These are phyloP conservation scores for Chironomus striatipennis DNA, from an alignment of 1,140 invertebrate genomes.

Conservation along the genomic window DNA sequence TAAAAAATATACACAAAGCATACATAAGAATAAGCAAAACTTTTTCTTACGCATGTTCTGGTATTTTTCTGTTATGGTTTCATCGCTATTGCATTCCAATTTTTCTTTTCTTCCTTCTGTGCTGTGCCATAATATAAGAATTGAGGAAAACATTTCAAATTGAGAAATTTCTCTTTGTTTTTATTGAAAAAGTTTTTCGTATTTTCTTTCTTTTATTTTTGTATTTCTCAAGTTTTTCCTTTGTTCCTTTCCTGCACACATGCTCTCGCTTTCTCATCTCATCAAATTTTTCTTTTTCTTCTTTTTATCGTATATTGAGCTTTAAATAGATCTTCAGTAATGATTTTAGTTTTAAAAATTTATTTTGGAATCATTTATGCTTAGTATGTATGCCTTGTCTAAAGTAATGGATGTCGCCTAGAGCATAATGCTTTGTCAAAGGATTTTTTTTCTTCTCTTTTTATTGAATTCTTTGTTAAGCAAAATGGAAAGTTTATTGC, in stretches of 20 bases:
- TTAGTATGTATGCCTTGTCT: no score
- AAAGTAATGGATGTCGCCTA: no score
- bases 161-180: conserved; percentile 8
- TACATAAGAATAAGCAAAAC: not conserved
- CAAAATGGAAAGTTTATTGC: no score
- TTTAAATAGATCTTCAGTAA: no score
- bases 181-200: conserved; percentile 9
- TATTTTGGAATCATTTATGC: no score
- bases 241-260: not conserved
- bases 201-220: not conserved
- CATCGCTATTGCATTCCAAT: not conserved
- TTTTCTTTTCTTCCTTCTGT: not conserved
- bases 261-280: not conserved
- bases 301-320: not conserved
- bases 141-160: not conserved
- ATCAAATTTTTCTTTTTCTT: not conserved
- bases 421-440: no score
- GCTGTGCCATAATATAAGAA: not conserved
- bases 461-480: no score
- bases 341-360: no score
- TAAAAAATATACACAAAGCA: not conserved
- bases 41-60: not conserved
- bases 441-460: no score
- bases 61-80: no score
- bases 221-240: no score